Conservation (phyloP, 2,113 vertebrate species). For the Pelmatolapia mariae region DNA sequence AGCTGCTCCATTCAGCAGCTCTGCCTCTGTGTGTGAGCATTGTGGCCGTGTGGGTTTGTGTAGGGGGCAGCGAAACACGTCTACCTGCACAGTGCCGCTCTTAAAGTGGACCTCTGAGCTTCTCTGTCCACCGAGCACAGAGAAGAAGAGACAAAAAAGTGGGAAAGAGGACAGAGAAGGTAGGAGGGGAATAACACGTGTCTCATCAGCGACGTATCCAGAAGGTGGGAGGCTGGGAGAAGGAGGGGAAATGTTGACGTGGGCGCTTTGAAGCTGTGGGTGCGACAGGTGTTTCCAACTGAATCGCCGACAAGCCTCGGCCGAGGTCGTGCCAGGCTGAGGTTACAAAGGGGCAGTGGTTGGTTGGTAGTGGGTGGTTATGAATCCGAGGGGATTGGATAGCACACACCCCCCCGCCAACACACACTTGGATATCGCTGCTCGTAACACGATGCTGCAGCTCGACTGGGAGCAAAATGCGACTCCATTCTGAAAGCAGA, state of each 20-base stretch:
- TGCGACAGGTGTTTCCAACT: constrained; percentile 54
- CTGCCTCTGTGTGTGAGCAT: constrained; percentile 34
- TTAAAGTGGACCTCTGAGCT: constrained; percentile 40
- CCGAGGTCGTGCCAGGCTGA: neutral
- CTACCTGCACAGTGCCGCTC: constrained; percentile 47
- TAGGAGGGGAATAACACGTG: neutral
- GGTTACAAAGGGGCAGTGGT: constrained; percentile 10
- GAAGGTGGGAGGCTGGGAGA: neutral
- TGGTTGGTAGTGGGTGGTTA: neutral
- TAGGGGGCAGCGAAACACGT: constrained; percentile 16
- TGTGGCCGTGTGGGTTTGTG: neutral
- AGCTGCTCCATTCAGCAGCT: constrained; percentile 71
- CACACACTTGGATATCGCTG: neutral
- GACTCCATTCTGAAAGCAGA: neutral
- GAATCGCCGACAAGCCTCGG: constrained; percentile 6
- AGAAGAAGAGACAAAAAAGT: neutral
- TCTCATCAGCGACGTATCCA: constrained; percentile 20
- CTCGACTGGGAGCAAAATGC: neutral
- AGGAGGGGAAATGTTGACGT: constrained; percentile 5
- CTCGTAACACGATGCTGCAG: neutral
- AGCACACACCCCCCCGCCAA: neutral
- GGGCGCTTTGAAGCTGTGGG: constrained; percentile 28
- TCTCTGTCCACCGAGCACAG: neutral
- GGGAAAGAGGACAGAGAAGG: neutral
- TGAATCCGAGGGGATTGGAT: constrained; percentile 17